Base-by-base conservation (phyloP, 2,888 invertebrate species). In the Pammene fasciana region DNA sequence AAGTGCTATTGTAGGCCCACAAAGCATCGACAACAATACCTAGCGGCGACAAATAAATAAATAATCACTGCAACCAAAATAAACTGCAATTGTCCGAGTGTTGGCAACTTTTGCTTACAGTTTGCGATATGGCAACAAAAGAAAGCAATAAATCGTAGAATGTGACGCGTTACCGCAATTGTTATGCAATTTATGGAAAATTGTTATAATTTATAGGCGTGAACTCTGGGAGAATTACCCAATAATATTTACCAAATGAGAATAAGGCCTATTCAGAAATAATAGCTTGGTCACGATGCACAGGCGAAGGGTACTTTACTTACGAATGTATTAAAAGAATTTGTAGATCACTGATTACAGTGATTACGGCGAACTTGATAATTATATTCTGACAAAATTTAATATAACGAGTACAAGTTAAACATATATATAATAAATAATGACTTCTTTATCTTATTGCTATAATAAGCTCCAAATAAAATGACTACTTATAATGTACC, bases 131-230 rank as follows among this genome's bases (percentile, higher is more conserved):
- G 75, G 75, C 77, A 79, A 90, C 89, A 90, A 92, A 85, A 84
- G 85, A 81, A 81, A 77, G 79, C 82, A 88, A 92, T 92, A 92
- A 92, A 92, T 92, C 83, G 78, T 82, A 82, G 85, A 85, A 83
- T 87, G 86, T 84, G 79, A 79, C 72, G 74, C 84, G 88, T 89
- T 88, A 86, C 85, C 86, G 86, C 86, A 87, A 89, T 90, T 85
- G 90, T 88, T 87, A 86, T 83, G 89, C 90, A 90, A 90, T 91
- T 89, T 88, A 85, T 85, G 81, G 78, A 77, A 85, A 81, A 83
- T 81, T 73, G 75, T 78, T 67, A 72, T 74, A 67, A 74, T 74
- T 75, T 75, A 75, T 72, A 57, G 71, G 72, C 72, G 73, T 74
- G 54, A 68, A 67, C 55, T 62, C 50, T 60, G 65, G 16, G 13